Evolutionary conservation across 2,113 vertebrate genomes (phyloP), one percentile per base, ranked within the genome.

Genomic region (Syngnathoides biaculeatus): DNA sequence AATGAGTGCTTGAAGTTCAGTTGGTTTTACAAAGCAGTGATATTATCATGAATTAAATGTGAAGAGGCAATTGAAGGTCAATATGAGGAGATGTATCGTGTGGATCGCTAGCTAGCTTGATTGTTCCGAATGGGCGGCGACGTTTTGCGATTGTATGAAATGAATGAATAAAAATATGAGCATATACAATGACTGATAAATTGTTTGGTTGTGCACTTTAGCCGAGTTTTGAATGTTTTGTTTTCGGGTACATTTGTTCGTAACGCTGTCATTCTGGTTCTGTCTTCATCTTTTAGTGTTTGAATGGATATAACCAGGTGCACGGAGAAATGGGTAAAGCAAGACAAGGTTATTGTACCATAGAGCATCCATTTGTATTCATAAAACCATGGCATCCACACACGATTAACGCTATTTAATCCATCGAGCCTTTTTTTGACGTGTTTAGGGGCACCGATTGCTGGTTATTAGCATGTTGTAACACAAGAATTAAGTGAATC

Each of bases 261-360:
- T 89, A 85, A 90, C 67, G 4, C 59, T 87, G 70, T 84, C 67
- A 62, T 43, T 90, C 82, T 91, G 80, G 85, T 90, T 92, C 84
- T 91, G 80, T 91, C 83, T 90, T 88, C 86, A 75, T 91, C 79
- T 87, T 90, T 87, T 85, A 92, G 90, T 84, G 83, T 89, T 89
- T 91, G 90, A 92, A 92, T 92, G 91, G 91, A 92, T 91, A 92
- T 91, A 87, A 87, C 91, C 87, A 89, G 91, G 88, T 89, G 90
- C 90, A 79, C 90, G 86, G 90, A 92, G 82, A 92, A 92, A 92
- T 91, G 90, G 91, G 90, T 92, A 90, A 92, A 90, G 84, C 86
- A 88, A 88, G 84, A 88, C 67, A 89, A 86, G 85, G 81, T 89
- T 89, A 86, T 74, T 88, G 68, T 89, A 86, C 76, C 81, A 85